Percentiles rank a stretch among this genome's conserved stretches.
Evolutionary conservation across 2,888 invertebrate species (phyloP).

Genomic region (Iphiclides podalirius): DNA sequence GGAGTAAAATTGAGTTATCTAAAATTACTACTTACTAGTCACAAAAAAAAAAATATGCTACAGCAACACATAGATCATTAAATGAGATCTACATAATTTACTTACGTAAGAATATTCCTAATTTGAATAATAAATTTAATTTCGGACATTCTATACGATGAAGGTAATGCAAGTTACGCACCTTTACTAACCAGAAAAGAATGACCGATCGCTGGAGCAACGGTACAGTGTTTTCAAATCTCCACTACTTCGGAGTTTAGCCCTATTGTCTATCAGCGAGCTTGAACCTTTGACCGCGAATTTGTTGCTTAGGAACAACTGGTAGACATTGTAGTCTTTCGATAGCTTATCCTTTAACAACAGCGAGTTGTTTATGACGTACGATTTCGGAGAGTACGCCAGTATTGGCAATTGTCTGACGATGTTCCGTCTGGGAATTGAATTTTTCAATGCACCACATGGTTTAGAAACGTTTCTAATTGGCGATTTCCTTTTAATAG

Average conservation of each 20-base stretch:
- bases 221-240: conserved; percentile 60
- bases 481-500: conserved; percentile 14
- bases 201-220: conserved; percentile 54
- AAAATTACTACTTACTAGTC: not conserved
- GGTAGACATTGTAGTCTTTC: conserved; percentile 44
- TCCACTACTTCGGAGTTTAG: conserved; percentile 37
- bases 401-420: conserved; percentile 40
- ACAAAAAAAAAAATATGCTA: not conserved
- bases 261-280: conserved; percentile 39
- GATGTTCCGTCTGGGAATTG: conserved; percentile 34
- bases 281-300: conserved; percentile 34
- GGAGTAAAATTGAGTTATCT: no score
- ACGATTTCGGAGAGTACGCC: conserved; percentile 44
- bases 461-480: conserved; percentile 24
- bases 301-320: conserved; percentile 40
- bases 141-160: no score
- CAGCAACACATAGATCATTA: no score
- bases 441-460: no score
- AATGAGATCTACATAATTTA: no score
- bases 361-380: conserved; percentile 22
- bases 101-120: no score
- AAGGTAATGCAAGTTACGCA: not conserved
- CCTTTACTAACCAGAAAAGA: conserved; percentile 45
- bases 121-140: no score
- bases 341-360: conserved; percentile 26